Base-by-base conservation (phyloP, 2,113 vertebrate species). In the Chamaetylas fuelleborni region DNA sequence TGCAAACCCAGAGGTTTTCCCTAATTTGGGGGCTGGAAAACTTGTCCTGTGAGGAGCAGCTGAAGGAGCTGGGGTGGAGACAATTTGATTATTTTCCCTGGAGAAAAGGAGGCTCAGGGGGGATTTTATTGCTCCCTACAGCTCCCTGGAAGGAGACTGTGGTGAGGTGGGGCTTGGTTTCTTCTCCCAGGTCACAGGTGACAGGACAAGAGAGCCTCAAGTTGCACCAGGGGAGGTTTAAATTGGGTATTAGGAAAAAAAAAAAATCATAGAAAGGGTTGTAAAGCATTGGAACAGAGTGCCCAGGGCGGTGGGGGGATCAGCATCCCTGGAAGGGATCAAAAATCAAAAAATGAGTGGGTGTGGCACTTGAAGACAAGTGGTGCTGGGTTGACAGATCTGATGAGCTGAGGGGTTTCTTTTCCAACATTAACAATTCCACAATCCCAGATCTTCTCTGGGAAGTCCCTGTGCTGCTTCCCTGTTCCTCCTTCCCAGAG, bases 101-200 rank as follows among this genome's bases (percentile, higher is more conserved):
- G 66, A 72, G 57, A 57, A 65, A 36, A 72, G 26, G 31, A 72
- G 51, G 33, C 3, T 81, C 15, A 28, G 22, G 12, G 8, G 20
- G n/a, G n/a, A n/a, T n/a, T n/a, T n/a, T 9, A 6, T 9, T 42
- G 20, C 50, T 65, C 26, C 33, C 9, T 10, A 17, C 12, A 18
- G 0, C 3, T 47, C n/a, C 25, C 42, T 33, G 31, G 5, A 2
- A 67, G n/a, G 54, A 79, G 14, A 12, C 7, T 31, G n/a, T 17
- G 42, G 7, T 22, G 24, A 40, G 14, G 5, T 10, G 11, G 24
- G 2, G 3, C 2, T 24, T 7, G 6, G 3, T 12, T 12, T 56
- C 25, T 36, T 8, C 26, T 43, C 31, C 9, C 57, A 34, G 6
- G 34, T 6, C 10, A 33, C 9, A 12, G 54, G 11, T 11, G 40